A percentile compares a stretch with the other conserved stretches of the same genome.
phyloP scores from a whole-genome alignment of 2,888 invertebrate genomes.

The Campopleginae sp. region DNA sequence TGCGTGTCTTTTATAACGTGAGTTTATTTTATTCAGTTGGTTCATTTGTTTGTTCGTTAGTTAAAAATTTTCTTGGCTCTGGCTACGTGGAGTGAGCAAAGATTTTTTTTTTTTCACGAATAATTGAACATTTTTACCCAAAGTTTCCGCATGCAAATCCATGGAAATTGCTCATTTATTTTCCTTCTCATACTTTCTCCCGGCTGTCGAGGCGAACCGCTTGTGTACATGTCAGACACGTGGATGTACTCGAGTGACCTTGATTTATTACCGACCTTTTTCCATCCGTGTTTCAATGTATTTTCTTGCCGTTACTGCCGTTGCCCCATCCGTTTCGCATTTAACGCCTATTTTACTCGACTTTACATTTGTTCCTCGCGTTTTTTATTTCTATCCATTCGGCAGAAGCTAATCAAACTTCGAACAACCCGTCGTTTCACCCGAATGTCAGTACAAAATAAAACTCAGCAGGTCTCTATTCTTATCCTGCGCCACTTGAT shows the following conservation, averaged over 20 bases:
- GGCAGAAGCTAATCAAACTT: not conserved
- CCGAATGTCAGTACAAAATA: not conserved
- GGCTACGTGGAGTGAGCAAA: too few species aligned
- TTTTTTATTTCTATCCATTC: not conserved
- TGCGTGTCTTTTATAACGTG: not conserved
- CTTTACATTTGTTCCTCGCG: not conserved
- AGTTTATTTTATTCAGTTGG: not conserved
- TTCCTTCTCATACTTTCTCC: not conserved
- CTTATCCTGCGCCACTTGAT: constrained; percentile 6
- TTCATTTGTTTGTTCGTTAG: not conserved
- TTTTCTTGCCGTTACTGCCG: not conserved
- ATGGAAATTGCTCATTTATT: not conserved
- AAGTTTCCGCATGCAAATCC: not conserved
- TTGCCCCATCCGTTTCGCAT: not conserved
- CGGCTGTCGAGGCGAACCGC: not conserved
- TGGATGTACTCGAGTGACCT: not conserved
- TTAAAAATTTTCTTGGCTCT: not conserved
- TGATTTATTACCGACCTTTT: not conserved
- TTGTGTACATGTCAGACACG: not conserved
- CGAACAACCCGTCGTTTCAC: not conserved
- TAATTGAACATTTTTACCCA: not conserved
- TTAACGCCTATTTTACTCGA: not conserved
- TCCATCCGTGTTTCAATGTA: not conserved
- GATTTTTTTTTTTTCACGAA: too few species aligned
- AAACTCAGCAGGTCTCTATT: not conserved